phyloP scores from a whole-genome alignment of 2,888 invertebrate species.

The Xanthia togata region DNA sequence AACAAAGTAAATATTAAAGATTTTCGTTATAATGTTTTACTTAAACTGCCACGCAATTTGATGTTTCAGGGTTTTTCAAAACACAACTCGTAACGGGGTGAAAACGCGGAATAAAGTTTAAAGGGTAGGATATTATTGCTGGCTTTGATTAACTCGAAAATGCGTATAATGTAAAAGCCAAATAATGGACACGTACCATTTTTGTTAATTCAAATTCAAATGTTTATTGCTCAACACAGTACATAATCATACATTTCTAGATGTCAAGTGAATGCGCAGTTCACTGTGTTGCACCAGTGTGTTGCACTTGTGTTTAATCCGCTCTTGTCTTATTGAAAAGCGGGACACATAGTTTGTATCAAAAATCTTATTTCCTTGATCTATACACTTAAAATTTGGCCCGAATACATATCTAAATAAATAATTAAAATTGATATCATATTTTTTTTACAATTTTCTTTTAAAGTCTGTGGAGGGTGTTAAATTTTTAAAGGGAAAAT shows the following conservation, averaged over 20 bases:
- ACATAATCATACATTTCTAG: too few relatives aligned
- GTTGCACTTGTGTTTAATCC: too few relatives aligned
- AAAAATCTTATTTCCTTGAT: background rate
- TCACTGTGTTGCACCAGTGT: too few relatives aligned
- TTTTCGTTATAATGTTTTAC: background rate
- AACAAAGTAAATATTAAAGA: background rate
- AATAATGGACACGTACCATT: background rate
- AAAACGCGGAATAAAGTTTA: background rate
- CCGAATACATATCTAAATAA: background rate
- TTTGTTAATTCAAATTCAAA: too few relatives aligned
- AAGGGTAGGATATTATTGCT: background rate
- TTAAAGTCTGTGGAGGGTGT: background rate
- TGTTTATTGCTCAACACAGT: too few relatives aligned
- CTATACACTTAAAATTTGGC: background rate
- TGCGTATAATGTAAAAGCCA: background rate
- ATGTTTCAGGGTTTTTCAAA: background rate
- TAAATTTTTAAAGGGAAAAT: too few relatives aligned
- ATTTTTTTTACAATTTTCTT: background rate
- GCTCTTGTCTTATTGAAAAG: background rate
- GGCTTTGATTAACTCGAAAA: background rate
- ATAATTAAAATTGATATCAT: background rate
- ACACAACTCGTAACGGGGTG: background rate
- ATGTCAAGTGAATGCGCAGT: too few relatives aligned
- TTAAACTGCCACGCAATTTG: background rate
- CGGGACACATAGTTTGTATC: background rate